Conservation (phyloP, 2,888 invertebrate species). For the Conomelus anceps region DNA sequence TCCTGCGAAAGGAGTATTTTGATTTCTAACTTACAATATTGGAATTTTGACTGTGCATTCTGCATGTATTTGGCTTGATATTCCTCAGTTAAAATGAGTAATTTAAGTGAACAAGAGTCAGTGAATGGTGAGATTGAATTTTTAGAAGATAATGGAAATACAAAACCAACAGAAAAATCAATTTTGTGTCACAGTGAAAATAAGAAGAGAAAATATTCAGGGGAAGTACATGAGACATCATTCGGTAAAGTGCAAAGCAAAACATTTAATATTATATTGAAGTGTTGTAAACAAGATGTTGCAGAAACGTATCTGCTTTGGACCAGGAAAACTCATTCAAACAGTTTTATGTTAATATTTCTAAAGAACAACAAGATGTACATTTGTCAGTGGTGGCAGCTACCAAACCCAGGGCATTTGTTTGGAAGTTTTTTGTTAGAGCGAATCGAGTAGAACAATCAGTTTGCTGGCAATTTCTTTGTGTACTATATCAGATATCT, state of each 20-base stretch:
- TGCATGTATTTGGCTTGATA: background rate
- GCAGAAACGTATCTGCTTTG: background rate
- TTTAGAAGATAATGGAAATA: background rate
- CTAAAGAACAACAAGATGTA: conserved; percentile 7
- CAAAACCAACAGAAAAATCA: background rate
- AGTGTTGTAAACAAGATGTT: conserved; percentile 3
- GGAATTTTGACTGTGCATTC: background rate
- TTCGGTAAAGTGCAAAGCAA: background rate
- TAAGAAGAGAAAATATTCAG: background rate
- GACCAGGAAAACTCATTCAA: background rate
- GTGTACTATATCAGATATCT: background rate
- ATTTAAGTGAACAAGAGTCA: background rate
- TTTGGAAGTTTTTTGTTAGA: background rate
- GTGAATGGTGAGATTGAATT: background rate
- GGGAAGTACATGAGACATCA: background rate
- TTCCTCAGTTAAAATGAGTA: background rate
- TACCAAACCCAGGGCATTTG: background rate
- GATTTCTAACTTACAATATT: no score
- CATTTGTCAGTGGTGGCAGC: background rate
- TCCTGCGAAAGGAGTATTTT: no score
- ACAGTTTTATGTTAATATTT: background rate
- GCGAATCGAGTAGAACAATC: background rate
- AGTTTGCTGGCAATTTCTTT: background rate
- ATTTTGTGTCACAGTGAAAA: background rate
- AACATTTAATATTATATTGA: background rate